Evolutionary conservation across 2,113 vertebrate genomes (phyloP), one percentile per base, ranked within the genome.

Genomic region (Aleadryas rufinucha): DNA sequence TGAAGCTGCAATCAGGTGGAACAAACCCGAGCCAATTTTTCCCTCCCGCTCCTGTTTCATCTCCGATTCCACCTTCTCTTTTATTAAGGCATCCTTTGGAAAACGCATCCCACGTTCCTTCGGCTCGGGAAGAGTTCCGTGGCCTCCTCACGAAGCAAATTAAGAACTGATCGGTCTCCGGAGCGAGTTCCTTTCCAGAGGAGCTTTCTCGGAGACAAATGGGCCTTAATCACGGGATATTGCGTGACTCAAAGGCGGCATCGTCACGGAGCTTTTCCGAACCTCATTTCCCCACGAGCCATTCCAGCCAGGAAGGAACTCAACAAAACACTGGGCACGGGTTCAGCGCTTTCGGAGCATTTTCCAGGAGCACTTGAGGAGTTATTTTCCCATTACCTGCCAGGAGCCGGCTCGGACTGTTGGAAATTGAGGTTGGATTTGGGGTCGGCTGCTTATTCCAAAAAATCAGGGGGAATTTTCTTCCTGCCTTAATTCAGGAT

Each of bases 271-370:
- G 85, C 47, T 87, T 75, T 71, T 93, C 53, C 33, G 75, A 89
- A 80, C 45, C 86, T 96, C 83, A 95, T 92, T 96, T 96, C 85
- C 92, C 72, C 47, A 16, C 13, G 16, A 69, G 89, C 50, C 63
- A 5, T 75, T 92, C 80, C 74, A 27, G 83, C 35, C 61, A 39
- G 92, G 83, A 90, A 95, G 74, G 78, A 59, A 87, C 53, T 79
- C 9, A 88, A 90, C 68, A 84, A 90, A 92, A 66, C 42, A 19
- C 75, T 2, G 54, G 71, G 44, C 66, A 78, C 35, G 68, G 71
- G 66, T 84, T 97, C 92, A 94, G 57, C 35, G 10, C 5, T 78
- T 93, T 49, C 56, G 44, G 33, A 39, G 64, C 59, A 7, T 93
- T 89, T 89, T 88, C 61, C 86, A 68, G 71, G 35, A 59, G 54